Evolutionary conservation across 2,888 invertebrate genomes (phyloP).

Genomic region (Stomorhina lunata): DNA sequence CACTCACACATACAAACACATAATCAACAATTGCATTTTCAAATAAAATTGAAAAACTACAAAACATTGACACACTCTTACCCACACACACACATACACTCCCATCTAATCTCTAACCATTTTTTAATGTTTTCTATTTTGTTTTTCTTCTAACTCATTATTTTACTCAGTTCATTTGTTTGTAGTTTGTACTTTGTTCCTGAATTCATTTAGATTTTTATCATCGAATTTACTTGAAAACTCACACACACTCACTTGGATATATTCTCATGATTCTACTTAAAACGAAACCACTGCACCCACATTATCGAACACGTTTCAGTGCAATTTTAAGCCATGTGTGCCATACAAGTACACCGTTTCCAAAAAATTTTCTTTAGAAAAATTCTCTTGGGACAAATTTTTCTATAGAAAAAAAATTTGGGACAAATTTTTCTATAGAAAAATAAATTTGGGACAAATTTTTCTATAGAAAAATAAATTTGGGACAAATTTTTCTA

Average conservation of each 20-base stretch:
- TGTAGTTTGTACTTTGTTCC: slow-evolving; percentile 47
- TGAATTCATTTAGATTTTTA: slow-evolving; percentile 42
- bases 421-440: not conserved
- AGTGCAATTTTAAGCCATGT: slow-evolving; percentile 18
- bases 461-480: too few relatives aligned
- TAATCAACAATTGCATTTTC: too few relatives aligned
- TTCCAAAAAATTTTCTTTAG: not conserved
- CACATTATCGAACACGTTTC: slow-evolving; percentile 8
- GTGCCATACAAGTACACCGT: slow-evolving; percentile 5
- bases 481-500: too few relatives aligned
- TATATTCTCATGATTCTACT: not conserved
- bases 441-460: too few relatives aligned
- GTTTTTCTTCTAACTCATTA: not conserved
- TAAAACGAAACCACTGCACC: slow-evolving; percentile 38
- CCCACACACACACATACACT: not conserved
- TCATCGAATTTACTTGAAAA: slow-evolving; percentile 21
- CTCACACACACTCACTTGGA: not conserved
- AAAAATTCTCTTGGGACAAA: not conserved
- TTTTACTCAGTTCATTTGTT: not conserved
- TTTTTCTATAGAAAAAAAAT: not conserved
- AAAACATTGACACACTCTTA: too few relatives aligned
- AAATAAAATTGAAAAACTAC: too few relatives aligned
- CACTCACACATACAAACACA: not conserved
- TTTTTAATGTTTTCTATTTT: not conserved
- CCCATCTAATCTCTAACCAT: not conserved